Base-by-base conservation (phyloP, 2,888 invertebrate species). In the Perithous albicinctus region DNA sequence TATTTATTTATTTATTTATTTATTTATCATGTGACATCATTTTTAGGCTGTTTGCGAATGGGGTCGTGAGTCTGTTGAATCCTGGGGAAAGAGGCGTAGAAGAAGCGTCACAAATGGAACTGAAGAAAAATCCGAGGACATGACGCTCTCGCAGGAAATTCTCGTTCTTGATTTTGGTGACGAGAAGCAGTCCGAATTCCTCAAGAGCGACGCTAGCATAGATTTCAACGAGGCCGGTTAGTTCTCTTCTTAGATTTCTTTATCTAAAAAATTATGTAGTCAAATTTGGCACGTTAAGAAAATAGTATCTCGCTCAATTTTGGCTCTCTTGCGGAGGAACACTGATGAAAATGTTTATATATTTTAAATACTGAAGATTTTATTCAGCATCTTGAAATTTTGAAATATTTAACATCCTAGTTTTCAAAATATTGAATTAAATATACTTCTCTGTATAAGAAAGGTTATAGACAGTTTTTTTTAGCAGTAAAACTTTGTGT, bases 61-160 rank as follows among this genome's bases (percentile, higher is more conserved):
- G 96, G 98, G 97, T 86, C 95, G 97, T 90, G 98, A 98, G 91
- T 97, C 97, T 6, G 95, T 97, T 76, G 97, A 98, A 92, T 98
- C 98, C 0, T 97, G 97, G 96, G 98, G 98, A 91, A 97, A 98
- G 93, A 96, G 96, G 93, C 96, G 95, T 93, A 97, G 98, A 95
- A 92, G 90, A 90, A 96, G 96, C 88, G 94, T 95, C 83, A 94
- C 94, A 32, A 95, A 95, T 87, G 93, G 94, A 38, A 95, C 95
- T 48, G 95, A 95, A 86, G 95, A 95, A 83, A 94, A 94, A 84
- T 95, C 96, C 76, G 97, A 97, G 87, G 97, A 97, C 89, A 98
- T 98, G 97, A 98, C 98, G 85, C 95, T 98, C 83, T 98, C 98
- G 54, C 98, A 98, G 93, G 98, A 98, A 93, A 98, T 98, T 90